Evolutionary conservation across 2,113 vertebrate species (phyloP), one percentile per base, ranked within the genome.

Genomic region (Narcine bancroftii): DNA sequence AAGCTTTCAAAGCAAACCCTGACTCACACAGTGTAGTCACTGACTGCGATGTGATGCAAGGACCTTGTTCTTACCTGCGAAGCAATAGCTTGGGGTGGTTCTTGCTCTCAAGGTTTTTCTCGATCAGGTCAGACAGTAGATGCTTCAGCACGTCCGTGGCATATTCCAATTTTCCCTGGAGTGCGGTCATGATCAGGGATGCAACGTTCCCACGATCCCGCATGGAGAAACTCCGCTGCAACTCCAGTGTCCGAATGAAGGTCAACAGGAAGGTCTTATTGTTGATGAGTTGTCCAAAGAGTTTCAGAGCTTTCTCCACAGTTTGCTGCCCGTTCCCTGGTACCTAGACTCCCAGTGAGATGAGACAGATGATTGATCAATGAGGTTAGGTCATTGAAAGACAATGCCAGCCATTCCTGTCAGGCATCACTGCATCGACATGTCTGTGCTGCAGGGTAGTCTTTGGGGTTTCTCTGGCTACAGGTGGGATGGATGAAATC

Each of bases 151-250:
- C 98, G 0, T 99, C 99, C 0, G 98, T 99, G 94, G 99, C 99
- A 0, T 98, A 99, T 94, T 99, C 99, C 94, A 99, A 96, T n/a
- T 97, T 96, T 76, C 98, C 96, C 93, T 99, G 99, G 93, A 99
- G 97, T 24, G 96, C 99, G 0, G 99, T 99, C 98, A 99, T 99
- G 96, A 99, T 99, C 36, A 99, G 98, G 0, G 99, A 99, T 36
- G 99, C 98, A 95, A 99, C 98, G 60, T 99, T 99, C 94, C 99
- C 98, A 0, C 99, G 97, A 93, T 99, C 99, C 0, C 99, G 96
- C 99, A 99, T 99, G 94, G 98, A 99, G 95, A 99, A 99, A 92
- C 98, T 98, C 77, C 99, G 98, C 95, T 99, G 99, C 92, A 96
- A 94, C 94, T 99, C 99, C 93, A 99, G 96, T 0, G 98, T 99